Base-by-base conservation (phyloP, 2,797 vertebrate species). In the Lophius americanus region DNA sequence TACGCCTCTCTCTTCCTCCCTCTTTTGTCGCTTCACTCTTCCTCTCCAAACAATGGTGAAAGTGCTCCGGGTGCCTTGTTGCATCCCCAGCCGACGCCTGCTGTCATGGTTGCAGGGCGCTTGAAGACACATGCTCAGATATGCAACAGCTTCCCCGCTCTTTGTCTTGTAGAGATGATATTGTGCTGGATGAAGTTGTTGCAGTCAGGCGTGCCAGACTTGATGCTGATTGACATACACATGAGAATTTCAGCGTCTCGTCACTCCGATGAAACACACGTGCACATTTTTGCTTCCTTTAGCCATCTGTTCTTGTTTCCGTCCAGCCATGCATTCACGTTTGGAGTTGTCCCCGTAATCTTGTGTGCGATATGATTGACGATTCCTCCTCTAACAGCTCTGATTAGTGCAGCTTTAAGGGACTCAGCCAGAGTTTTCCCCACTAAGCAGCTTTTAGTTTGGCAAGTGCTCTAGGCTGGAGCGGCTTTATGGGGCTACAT, bases 381-480 rank as follows among this genome's bases (percentile, higher is more conserved):
- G 41, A 76, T 74, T 80, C 73, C 73, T 83, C 59, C 55, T 50
- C 69, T 88, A 82, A 87, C 85, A 84, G 71, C 84, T 88, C 86
- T 89, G 88, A 91, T 91, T 85, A 88, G 79, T 89, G 84, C 85
- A 88, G 88, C 86, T 89, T 88, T 92, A 89, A 88, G 50, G 63
- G 88, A 86, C 84, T 88, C 82, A 82, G 79, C 64, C 70, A 14
- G 76, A 82, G 76, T 88, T 83, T 81, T 82, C 63, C 44, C 50
- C 51, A n/a, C 82, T 92, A 91, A 92, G 90, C 89, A 85, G 91
- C 89, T 91, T 91, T 90, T 47, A 72, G 63, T 74, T 76, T 73
- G 82, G 78, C 67, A 44, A 9, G 58, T 65, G 57, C 54, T 72
- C 36, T 62, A 13, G 57, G 72, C 59, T 49, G 81, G 64, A 75